phyloP scores from a whole-genome alignment of 2,888 invertebrate genomes.

The Eledona agricola region DNA sequence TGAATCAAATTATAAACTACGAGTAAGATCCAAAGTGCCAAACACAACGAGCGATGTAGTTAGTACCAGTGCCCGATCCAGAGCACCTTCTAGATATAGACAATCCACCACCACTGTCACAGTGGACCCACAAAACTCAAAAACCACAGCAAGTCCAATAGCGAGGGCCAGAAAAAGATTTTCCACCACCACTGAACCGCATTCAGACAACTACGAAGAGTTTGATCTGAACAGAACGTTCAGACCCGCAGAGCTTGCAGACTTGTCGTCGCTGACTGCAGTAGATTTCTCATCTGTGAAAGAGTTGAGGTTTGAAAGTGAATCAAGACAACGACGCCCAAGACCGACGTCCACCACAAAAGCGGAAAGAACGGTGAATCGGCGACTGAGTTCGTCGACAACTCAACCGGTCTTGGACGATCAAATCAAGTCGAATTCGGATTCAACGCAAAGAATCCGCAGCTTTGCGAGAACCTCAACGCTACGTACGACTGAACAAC shows the following conservation, averaged over 20 bases:
- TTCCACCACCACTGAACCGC: constrained; percentile 43
- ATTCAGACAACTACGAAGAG: constrained; percentile 50
- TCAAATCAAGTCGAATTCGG: constrained; percentile 41
- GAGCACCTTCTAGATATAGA: constrained; percentile 49
- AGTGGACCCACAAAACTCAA: constrained; percentile 32
- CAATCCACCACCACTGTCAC: constrained; percentile 32
- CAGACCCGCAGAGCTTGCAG: constrained; percentile 62
- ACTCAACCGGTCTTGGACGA: constrained; percentile 30
- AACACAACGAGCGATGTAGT: constrained; percentile 22
- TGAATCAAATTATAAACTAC: constrained; percentile 51
- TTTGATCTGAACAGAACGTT: constrained; percentile 50
- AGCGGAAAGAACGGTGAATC: constrained; percentile 39
- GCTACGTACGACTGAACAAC: constrained; percentile 27
- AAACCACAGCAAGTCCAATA: constrained; percentile 36
- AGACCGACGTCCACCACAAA: constrained; percentile 33
- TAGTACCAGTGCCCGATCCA: constrained; percentile 37
- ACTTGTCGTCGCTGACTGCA: constrained; percentile 67
- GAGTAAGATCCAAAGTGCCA: constrained; percentile 44
- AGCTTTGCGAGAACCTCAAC: constrained; percentile 39
- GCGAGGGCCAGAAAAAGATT: constrained; percentile 40
- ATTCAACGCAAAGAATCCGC: constrained; percentile 38
- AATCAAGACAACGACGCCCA: constrained; percentile 43
- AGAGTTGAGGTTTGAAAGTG: constrained; percentile 35
- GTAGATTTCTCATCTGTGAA: constrained; percentile 58
- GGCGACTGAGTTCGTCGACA: constrained; percentile 31